phyloP scores from a whole-genome alignment of 2,113 vertebrate genomes.

The Ageneiosus marmoratus region DNA sequence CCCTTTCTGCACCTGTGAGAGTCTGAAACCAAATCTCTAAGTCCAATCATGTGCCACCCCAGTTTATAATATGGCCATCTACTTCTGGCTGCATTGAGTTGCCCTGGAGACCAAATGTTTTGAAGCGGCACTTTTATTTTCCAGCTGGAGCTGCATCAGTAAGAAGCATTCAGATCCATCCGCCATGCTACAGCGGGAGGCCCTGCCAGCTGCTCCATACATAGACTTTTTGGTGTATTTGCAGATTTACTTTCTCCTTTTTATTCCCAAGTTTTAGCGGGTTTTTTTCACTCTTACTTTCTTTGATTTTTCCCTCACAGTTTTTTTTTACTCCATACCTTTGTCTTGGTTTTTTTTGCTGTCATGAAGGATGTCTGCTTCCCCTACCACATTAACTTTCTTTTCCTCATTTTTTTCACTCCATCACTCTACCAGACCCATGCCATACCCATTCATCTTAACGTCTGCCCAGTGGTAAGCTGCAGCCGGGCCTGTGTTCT shows the following conservation, averaged over 20 bases:
- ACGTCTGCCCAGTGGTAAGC: constrained; percentile 23
- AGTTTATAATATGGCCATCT: constrained; percentile 64
- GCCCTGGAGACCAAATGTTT: constrained; percentile 76
- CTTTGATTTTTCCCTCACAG: neutral
- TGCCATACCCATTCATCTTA: constrained; percentile 9
- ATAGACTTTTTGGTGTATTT: constrained; percentile 7
- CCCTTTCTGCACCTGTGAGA: constrained; percentile 48
- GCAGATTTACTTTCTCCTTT: neutral
- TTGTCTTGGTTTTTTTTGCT: neutral
- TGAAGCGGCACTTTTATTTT: constrained; percentile 63
- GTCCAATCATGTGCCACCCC: constrained; percentile 65
- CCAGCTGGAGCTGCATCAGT: constrained; percentile 60
- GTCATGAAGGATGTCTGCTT: neutral
- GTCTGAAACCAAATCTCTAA: constrained; percentile 72
- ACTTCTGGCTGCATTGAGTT: constrained; percentile 62
- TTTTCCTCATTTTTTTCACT: constrained; percentile 28
- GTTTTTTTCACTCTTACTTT: neutral
- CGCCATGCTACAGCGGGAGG: constrained; percentile 52
- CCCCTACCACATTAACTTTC: neutral
- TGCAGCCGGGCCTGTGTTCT: constrained; percentile 52
- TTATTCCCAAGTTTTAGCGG: neutral
- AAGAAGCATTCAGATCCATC: constrained; percentile 59
- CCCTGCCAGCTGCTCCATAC: constrained; percentile 32
- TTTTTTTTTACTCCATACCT: neutral
- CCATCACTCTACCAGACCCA: constrained; percentile 23